Base-by-base conservation (phyloP, 2,797 vertebrate genomes). In the Amniataba percoides region DNA sequence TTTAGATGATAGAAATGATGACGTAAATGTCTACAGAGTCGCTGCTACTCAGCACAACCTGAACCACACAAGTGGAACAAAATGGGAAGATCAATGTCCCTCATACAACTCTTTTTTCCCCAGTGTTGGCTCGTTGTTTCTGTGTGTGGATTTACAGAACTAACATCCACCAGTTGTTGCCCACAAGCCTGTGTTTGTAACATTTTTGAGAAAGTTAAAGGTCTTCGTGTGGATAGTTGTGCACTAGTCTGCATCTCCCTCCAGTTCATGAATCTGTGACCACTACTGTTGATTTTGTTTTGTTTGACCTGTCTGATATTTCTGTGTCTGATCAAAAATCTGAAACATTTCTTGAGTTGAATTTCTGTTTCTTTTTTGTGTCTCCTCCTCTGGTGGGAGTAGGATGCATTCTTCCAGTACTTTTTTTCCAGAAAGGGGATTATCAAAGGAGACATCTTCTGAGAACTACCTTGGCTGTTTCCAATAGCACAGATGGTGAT, bases 401-500 rank as follows among this genome's bases (percentile, higher is more conserved):
- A 31, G 2, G 15, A 34, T 27, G 15, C 1, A 34, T 61, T 45
- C 7, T 51, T 55, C 5, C 19, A 25, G 19, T 57, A 31, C 27
- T 21, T 12, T 25, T 25, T 61, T 57, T 71, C 14, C 23, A 61
- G 52, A 3, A 8, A 39, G 57, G 57, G 36, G 8, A 45, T 55
- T 61, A 66, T n/a, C 19, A 60, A 76, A 80, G 53, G 43, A 68
- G 46, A 60, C 21, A 13, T 62, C 36, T 21, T 34, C 21, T 63
- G 45, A 81, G 43, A 72, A 14, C 19, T n/a, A 61, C 18, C n/a
- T 31, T 31, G 48, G 15, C 40, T 40, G 10, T 60, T 65, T 77
- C 15, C 12, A 57, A 31, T 15, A 34, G 55, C 19, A 62, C 23
- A 71, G 12, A 56, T 67, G 31, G 53, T 46, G 21, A 59, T 34